A percentile compares a stretch with the other conserved stretches of the same genome.
phyloP scores from a whole-genome alignment of 1,140 invertebrate species.

The Lordiphosa mommai region DNA sequence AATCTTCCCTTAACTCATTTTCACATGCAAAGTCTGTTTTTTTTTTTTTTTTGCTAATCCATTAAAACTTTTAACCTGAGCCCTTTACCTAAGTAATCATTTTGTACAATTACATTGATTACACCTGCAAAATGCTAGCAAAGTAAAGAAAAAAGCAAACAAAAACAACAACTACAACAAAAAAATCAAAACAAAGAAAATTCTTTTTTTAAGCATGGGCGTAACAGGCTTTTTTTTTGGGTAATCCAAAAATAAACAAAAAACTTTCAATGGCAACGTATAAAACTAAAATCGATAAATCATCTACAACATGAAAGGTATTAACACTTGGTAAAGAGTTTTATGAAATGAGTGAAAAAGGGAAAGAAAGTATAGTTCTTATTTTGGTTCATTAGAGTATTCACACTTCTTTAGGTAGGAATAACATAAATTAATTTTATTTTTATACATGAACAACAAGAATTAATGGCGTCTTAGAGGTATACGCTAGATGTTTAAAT shows the following conservation, averaged over 20 bases:
- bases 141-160: not conserved
- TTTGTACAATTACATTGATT: slow-evolving; percentile 40
- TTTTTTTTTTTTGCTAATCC: too few species aligned
- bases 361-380: too few species aligned
- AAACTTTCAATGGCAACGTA: slow-evolving; percentile 60
- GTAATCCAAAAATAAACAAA: slow-evolving; percentile 60
- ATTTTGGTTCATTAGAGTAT: not conserved
- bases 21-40: too few species aligned
- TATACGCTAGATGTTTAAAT: too few species aligned
- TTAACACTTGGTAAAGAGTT: slow-evolving; percentile 30
- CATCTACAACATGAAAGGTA: slow-evolving; percentile 37
- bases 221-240: slow-evolving; percentile 34
- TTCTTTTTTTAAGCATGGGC: slow-evolving; percentile 7
- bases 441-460: too few species aligned
- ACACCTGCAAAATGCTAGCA: slow-evolving; percentile 1
- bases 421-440: too few species aligned
- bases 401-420: not conserved
- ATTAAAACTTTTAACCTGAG: slow-evolving; percentile 30
- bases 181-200: slow-evolving; percentile 39
- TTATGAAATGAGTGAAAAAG: too few species aligned
- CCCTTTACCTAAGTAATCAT: slow-evolving; percentile 35
- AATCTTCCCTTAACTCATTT: too few species aligned
- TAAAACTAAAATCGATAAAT: slow-evolving; percentile 41
- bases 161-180: slow-evolving; percentile 9
- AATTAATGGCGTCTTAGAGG: too few species aligned